Evolutionary conservation across 2,113 vertebrate genomes (phyloP).

Genomic region (Oenanthe oenanthe): DNA sequence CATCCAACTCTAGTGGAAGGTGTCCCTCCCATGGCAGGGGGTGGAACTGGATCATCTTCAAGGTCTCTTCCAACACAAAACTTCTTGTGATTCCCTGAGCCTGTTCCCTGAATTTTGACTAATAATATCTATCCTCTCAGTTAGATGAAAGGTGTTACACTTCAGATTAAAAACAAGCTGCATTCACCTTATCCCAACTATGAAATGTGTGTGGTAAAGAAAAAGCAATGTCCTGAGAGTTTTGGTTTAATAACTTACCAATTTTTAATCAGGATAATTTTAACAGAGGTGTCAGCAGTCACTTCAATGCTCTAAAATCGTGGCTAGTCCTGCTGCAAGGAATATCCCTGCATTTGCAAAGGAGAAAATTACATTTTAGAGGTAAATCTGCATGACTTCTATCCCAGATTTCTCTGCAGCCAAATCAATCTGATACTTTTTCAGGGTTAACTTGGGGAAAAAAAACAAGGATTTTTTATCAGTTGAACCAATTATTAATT

Average conservation of each 20-base stretch:
- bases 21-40: background rate
- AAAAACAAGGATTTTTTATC: background rate
- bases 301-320: background rate
- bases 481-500: conserved; percentile 25
- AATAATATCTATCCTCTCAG: accelerated
- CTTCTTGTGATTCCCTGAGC: background rate
- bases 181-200: background rate
- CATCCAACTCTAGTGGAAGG: background rate
- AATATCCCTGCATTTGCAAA: background rate
- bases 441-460: background rate
- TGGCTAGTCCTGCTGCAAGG: background rate
- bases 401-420: background rate
- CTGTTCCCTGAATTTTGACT: background rate
- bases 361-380: background rate
- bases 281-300: background rate
- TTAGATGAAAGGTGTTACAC: accelerated
- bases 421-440: background rate
- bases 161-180: background rate
- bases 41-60: background rate
- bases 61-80: background rate
- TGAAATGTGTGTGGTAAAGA: background rate
- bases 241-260: background rate
- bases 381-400: background rate
- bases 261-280: background rate
- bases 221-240: background rate